Conservation (phyloP, 2,113 vertebrate species). For the Nymphicus hollandicus region DNA sequence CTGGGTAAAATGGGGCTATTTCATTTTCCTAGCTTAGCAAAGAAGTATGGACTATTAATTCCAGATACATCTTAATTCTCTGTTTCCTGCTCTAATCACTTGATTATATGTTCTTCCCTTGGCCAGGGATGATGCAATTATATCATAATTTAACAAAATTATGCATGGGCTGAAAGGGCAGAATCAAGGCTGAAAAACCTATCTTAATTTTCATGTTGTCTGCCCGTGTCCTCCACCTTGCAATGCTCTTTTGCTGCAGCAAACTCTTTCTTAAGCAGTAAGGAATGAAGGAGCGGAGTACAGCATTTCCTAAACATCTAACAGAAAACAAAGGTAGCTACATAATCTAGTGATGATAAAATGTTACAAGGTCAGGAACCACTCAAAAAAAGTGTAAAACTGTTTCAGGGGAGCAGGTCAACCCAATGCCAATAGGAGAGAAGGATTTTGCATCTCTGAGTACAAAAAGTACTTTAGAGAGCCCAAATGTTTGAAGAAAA, state of each 20-base stretch:
- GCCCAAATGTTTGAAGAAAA: not conserved
- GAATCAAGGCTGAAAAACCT: not conserved
- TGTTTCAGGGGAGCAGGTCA: not conserved
- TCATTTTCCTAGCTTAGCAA: not conserved
- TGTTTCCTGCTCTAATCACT: slow-evolving; percentile 22
- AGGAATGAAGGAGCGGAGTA: not conserved
- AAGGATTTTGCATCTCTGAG: not conserved
- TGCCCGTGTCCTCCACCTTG: not conserved
- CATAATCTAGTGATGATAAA: not conserved
- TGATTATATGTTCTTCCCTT: not conserved
- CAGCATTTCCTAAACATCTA: not conserved
- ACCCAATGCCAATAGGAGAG: not conserved
- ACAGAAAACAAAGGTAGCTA: not conserved
- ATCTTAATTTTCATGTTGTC: not conserved
- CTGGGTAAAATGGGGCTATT: not conserved
- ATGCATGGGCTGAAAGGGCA: not conserved
- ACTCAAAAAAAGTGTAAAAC: not conserved
- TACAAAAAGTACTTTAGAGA: not conserved
- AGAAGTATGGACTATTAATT: not conserved
- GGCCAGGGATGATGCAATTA: slow-evolving; percentile 16
- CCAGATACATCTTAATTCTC: not conserved
- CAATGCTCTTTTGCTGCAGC: not conserved
- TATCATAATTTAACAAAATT: not conserved
- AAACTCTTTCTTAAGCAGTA: not conserved
- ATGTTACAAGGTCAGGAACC: not conserved